These are phyloP conservation scores for Neosilurus hyrtlii DNA, from an alignment of 2,797 vertebrate genomes.

Conservation along the genomic window DNA sequence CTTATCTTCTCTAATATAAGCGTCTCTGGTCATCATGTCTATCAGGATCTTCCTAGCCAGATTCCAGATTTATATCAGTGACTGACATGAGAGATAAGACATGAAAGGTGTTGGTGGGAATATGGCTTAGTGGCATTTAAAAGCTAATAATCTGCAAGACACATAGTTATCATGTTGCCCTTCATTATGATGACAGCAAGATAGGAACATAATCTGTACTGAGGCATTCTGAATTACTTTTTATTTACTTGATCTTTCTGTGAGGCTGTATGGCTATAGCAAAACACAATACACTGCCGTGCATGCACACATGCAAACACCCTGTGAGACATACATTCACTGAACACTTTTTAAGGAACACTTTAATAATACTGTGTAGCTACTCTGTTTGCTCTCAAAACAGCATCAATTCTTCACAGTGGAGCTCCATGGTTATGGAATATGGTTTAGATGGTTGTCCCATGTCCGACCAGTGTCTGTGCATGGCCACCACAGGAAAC, in stretches of 20 bases:
- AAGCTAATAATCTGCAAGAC: slow-evolving; percentile 56
- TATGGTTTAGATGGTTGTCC: too few species aligned
- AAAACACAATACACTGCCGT: not conserved
- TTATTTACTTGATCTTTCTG: not conserved
- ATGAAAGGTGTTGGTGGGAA: not conserved
- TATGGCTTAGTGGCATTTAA: slow-evolving; percentile 55
- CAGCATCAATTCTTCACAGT: not conserved
- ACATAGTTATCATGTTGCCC: slow-evolving; percentile 10
- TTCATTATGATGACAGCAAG: slow-evolving; percentile 13
- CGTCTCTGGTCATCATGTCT: slow-evolving; percentile 23
- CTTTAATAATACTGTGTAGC: not conserved
- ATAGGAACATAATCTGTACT: slow-evolving; percentile 27
- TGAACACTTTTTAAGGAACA: not conserved
- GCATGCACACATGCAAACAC: not conserved
- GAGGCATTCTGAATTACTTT: slow-evolving; percentile 19
- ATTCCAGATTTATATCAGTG: slow-evolving; percentile 20
- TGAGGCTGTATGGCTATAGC: not conserved
- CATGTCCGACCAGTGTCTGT: too few species aligned
- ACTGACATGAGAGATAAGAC: slow-evolving; percentile 35
- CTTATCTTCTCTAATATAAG: slow-evolving; percentile 37
- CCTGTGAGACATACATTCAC: not conserved
- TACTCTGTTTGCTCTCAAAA: not conserved
- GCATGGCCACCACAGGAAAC: too few species aligned
- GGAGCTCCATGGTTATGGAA: too few species aligned
- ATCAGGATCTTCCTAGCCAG: slow-evolving; percentile 24